Evolutionary conservation across 2,797 vertebrate genomes (phyloP), one percentile per base, ranked within the genome.

Genomic region (Hozukius guyotensis): DNA sequence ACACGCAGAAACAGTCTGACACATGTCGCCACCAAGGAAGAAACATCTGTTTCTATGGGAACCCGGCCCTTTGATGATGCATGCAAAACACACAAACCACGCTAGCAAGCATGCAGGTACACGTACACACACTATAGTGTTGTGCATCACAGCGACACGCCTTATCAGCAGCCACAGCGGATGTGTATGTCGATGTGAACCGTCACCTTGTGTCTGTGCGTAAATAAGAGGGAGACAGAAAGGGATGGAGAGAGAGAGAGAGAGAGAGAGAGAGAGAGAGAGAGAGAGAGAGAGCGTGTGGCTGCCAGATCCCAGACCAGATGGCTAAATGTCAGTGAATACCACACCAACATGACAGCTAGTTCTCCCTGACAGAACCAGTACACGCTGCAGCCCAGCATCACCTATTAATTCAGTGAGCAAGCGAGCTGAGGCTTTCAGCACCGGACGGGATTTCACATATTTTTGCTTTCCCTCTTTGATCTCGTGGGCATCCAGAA

Each of bases 251-350:
- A 32, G 42, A 27, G 29, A 56, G n/a, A n/a, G 32, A 61, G 49
- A 31, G 42, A 31, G 49, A 27, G 27, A 56, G 32, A 61, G 38
- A 63, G 49, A 62, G 24, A 22, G 22, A 78, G 46, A 36, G 31
- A 55, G 59, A 63, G 49, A 11, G 71, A 29, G 31, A 62, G 31
- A 63, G 29, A 64, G 67, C 68, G 76, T 62, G 84, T 53, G 65
- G 78, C 82, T 82, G 80, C 87, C 80, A 88, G 89, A 90, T 91
- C 91, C 90, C 78, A 63, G 81, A 89, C 78, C 91, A 92, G 91
- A 93, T 94, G 91, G 93, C 83, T 91, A 94, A 95, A 95, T 95
- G 93, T 94, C 93, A 95, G 79, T 91, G 91, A 92, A 93, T 89
- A 88, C 88, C 89, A 91, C 85, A 89, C 83, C 73, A 80, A 81